Percentiles rank a stretch among this genome's conserved stretches.
Conservation (phyloP, 2,113 vertebrate genomes). For the Elephantulus edwardii region DNA sequence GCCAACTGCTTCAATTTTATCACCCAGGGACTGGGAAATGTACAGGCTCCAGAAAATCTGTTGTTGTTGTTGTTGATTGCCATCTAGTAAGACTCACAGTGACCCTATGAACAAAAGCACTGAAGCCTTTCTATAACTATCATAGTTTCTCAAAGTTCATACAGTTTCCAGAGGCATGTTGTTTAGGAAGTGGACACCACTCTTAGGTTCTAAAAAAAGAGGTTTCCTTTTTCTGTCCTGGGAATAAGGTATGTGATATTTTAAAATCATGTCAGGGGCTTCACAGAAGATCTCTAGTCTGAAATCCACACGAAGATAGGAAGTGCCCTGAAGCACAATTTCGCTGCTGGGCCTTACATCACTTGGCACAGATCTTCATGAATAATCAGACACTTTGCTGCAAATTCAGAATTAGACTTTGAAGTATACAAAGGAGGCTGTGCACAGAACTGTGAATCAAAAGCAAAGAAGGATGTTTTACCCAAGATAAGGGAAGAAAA, state of each 20-base stretch:
- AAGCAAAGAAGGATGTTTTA: not conserved
- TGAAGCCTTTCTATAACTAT: too few species aligned
- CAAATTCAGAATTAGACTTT: not conserved
- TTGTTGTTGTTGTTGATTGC: too few species aligned
- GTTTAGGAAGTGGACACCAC: too few species aligned
- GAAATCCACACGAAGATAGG: not conserved
- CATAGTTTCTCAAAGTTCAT: too few species aligned
- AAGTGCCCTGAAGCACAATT: not conserved
- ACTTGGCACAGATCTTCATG: not conserved
- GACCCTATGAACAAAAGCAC: too few species aligned
- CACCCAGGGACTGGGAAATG: not conserved
- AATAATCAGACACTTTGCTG: not conserved
- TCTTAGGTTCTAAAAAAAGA: not conserved
- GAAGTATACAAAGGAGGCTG: not conserved
- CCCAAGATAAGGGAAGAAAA: not conserved
- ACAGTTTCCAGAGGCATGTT: too few species aligned
- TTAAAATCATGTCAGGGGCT: not conserved
- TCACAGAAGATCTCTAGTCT: not conserved
- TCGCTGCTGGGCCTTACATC: not conserved
- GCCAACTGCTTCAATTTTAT: not conserved
- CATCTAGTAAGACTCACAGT: too few species aligned
- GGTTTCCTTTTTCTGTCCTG: not conserved
- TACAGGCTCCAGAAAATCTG: not conserved
- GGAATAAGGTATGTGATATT: not conserved
- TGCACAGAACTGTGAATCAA: not conserved